Evolutionary conservation across 2,797 vertebrate species (phyloP).

Genomic region (Podargus strigoides): DNA sequence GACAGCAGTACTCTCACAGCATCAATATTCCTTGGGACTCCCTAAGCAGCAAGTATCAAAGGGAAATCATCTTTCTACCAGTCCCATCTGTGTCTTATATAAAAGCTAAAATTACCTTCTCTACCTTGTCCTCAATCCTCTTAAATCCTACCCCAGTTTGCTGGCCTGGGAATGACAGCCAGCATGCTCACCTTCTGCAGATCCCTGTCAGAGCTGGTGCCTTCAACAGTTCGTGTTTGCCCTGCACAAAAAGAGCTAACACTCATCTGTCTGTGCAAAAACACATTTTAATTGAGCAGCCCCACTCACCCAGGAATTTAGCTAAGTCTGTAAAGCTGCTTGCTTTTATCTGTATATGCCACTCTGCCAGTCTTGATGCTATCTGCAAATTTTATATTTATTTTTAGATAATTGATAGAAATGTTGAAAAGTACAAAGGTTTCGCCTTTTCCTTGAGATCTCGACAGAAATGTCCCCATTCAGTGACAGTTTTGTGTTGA

Average conservation of each 20-base stretch:
- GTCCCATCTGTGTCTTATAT: background rate
- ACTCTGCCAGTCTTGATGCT: background rate
- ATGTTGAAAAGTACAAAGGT: constrained; percentile 43
- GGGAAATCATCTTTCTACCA: background rate
- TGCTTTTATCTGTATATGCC: constrained; percentile 13
- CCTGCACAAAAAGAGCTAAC: background rate
- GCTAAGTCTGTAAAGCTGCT: background rate
- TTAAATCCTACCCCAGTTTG: background rate
- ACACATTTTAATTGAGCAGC: constrained; percentile 46
- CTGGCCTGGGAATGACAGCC: background rate
- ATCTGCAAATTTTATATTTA: constrained; percentile 9
- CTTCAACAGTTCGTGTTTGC: background rate
- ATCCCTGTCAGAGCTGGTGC: background rate
- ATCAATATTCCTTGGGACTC: background rate
- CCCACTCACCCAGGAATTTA: background rate
- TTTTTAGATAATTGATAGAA: constrained; percentile 43
- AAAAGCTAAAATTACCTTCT: background rate
- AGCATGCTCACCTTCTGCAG: background rate
- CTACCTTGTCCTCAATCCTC: background rate
- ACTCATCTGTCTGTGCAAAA: constrained; percentile 5
- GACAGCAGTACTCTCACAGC: background rate
- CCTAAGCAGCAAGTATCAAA: background rate
- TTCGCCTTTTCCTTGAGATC: background rate
- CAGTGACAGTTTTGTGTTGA: constrained; percentile 38
- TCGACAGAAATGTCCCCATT: background rate